These are phyloP conservation scores for Oligia strigilis DNA, from an alignment of 2,888 invertebrate genomes.

Conservation along the genomic window DNA sequence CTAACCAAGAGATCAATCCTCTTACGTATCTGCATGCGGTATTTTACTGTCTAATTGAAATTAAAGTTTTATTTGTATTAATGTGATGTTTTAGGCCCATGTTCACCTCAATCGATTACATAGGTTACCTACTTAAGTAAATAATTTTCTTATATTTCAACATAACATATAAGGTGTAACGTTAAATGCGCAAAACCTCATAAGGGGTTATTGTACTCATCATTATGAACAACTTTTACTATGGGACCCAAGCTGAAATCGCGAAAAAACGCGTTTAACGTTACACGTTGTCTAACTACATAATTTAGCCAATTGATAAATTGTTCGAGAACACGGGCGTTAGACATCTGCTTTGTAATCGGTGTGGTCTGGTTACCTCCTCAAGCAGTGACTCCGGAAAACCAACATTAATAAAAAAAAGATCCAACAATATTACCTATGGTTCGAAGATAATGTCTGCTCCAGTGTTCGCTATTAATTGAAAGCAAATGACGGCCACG, in stretches of 20 bases:
- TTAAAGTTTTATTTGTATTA: background rate
- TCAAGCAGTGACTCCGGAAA: too few relatives aligned
- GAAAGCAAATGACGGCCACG: conserved; percentile 8
- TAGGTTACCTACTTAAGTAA: too few relatives aligned
- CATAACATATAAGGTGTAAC: background rate
- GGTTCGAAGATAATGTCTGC: background rate
- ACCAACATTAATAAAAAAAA: background rate
- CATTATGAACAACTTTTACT: too few relatives aligned
- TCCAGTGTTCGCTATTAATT: background rate
- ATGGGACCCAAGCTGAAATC: too few relatives aligned
- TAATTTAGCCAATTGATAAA: background rate
- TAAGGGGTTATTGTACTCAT: too few relatives aligned
- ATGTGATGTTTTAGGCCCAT: background rate
- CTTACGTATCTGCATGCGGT: background rate
- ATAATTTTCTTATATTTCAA: background rate
- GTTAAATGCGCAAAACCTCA: too few relatives aligned
- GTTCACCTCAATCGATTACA: background rate
- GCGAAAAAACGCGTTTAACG: too few relatives aligned
- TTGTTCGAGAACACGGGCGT: background rate
- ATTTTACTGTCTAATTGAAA: background rate
- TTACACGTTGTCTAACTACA: too few relatives aligned
- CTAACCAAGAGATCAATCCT: conserved; percentile 24
- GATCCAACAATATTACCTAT: background rate
- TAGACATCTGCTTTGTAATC: background rate
- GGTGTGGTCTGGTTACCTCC: background rate